Evolutionary conservation across 2,113 vertebrate species (phyloP).

Genomic region (Microcebus ravelobensis): DNA sequence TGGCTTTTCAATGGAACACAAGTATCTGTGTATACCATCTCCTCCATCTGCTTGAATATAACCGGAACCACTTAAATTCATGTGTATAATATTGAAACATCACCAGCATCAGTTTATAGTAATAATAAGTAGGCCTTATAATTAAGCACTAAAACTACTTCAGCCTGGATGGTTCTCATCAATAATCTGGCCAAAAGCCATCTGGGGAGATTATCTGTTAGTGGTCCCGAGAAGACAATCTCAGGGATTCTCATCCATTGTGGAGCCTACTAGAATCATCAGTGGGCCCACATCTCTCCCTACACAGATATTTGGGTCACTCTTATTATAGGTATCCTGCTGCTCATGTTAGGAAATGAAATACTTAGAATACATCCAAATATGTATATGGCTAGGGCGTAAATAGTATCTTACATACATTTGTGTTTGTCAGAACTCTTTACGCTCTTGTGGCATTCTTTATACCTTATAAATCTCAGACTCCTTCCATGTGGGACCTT

Average conservation of each 20-base stretch:
- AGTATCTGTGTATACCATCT: not conserved
- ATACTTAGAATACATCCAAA: not conserved
- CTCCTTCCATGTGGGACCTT: not conserved
- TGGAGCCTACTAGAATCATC: not conserved
- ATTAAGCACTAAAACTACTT: not conserved
- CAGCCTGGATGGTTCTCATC: not conserved
- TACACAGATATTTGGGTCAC: not conserved
- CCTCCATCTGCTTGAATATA: not conserved
- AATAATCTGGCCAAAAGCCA: not conserved
- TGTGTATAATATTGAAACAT: conserved; percentile 5
- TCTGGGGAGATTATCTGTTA: not conserved
- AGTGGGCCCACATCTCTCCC: not conserved
- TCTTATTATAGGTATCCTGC: not conserved
- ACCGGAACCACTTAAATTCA: not conserved
- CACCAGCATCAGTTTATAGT: not conserved
- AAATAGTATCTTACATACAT: not conserved
- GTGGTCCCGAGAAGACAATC: not conserved
- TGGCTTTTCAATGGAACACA: not conserved
- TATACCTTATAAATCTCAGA: not conserved
- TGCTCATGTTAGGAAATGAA: not conserved
- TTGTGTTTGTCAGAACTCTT: not conserved
- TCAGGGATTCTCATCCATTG: not conserved
- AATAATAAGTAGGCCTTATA: not conserved
- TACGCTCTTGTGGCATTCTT: not conserved
- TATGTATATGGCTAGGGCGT: not conserved